Evolutionary conservation across 2,113 vertebrate genomes (phyloP), one percentile per base, ranked within the genome.

Genomic region (Corynorhinus townsendii): DNA sequence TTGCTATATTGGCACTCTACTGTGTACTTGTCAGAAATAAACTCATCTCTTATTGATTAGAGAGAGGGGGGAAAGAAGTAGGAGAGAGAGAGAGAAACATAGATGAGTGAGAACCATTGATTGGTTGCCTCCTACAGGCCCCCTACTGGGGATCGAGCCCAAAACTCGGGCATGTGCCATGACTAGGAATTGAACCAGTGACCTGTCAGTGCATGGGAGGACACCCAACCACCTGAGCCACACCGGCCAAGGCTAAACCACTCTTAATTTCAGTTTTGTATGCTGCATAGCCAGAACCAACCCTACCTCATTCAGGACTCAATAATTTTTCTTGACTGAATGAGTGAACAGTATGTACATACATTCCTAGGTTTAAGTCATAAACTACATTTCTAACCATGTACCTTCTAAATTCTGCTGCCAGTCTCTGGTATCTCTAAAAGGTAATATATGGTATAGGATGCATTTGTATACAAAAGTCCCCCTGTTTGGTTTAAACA

Each of bases 1-100:
- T 4, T 1, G 2, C 26, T 59, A 20, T 0, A 0, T n/a, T 38
- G 56, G 33, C 16, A 3, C 38, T 38, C 28, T 19, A 0, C 62
- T 20, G 43, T 47, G 62, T n/a, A 7, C 7, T 3, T 15, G 40
- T 38, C 14, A 86, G 20, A 26, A 28, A 40, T 3, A 24, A 68
- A 5, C 20, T 17, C 33, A 22, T 40, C n/a, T 79, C 24, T 33
- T 66, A 16, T 66, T 66, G 28, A 33, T 33, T 33, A 33, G 28
- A 33, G 28, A 33, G 26, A 62, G 64, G 3, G 30, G 30, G 30
- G 30, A 64, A 66, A 30, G 64, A 33, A 66, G 30, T 16, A 30
- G 12, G 30, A 66, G 14, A 33, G 64, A 30, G 62, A 66, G 62
- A 33, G 12, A 14, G 64, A 66, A 66, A 66, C 64, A 66, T 66